Percentiles rank a stretch among this genome's conserved stretches.
phyloP scores from a whole-genome alignment of 2,888 invertebrate species.

The Phaedon cochleariae region DNA sequence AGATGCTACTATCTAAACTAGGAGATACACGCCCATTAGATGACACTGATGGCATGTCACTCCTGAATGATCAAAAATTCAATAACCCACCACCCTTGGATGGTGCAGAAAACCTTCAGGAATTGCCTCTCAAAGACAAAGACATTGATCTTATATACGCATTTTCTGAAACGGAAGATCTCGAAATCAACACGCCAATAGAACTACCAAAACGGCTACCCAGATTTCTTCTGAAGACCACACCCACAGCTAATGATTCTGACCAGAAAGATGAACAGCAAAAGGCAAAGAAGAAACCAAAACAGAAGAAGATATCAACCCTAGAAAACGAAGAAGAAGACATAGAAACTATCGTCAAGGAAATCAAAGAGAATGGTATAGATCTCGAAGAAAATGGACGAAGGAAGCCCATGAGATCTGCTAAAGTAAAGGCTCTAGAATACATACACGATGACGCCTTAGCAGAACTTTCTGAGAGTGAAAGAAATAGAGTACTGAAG shows the following conservation, averaged over 20 bases:
- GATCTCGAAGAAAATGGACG: slow-evolving; percentile 22
- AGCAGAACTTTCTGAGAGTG: slow-evolving; percentile 42
- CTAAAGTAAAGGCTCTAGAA: slow-evolving; percentile 50
- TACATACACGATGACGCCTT: slow-evolving; percentile 48
- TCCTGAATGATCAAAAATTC: not conserved
- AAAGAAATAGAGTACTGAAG: slow-evolving; percentile 25
- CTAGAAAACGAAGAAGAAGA: not conserved
- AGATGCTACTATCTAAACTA: not conserved
- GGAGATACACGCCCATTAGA: not conserved
- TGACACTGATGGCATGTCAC: not conserved
- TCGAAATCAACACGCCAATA: slow-evolving; percentile 34
- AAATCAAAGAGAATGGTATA: slow-evolving; percentile 18
- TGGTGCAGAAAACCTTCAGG: not conserved
- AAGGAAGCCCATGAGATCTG: slow-evolving; percentile 39
- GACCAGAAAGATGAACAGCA: not conserved
- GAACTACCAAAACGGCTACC: slow-evolving; percentile 29
- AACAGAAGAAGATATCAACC: not conserved
- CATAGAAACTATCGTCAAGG: not conserved
- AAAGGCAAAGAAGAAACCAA: not conserved
- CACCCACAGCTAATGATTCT: not conserved
- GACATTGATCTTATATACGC: slow-evolving; percentile 38
- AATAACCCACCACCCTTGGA: not conserved
- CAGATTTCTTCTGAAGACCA: slow-evolving; percentile 17
- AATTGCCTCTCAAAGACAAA: slow-evolving; percentile 9
- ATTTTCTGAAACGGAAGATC: slow-evolving; percentile 38